These are phyloP conservation scores for Drosophila pectinifera DNA, from an alignment of 1,140 invertebrate species.

Conservation along the genomic window DNA sequence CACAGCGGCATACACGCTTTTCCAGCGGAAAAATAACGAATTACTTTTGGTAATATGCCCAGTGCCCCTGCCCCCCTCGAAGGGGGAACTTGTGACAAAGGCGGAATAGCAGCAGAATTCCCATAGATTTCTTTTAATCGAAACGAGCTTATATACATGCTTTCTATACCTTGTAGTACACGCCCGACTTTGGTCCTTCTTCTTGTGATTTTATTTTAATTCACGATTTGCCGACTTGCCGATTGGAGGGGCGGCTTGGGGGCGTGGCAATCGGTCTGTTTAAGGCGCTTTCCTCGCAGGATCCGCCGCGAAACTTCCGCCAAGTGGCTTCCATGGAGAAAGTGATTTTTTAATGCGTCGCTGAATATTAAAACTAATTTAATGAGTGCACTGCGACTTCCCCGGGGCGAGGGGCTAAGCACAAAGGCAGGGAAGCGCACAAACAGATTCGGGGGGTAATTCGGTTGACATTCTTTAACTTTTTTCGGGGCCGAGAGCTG, in stretches of 20 bases:
- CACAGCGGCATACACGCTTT: constrained; percentile 8
- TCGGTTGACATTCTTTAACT: constrained; percentile 40
- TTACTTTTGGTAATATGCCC: background rate
- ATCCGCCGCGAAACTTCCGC: constrained; percentile 2
- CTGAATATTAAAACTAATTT: constrained; percentile 46
- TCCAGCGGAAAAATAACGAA: background rate
- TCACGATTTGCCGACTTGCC: constrained; percentile 8
- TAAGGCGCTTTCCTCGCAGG: background rate
- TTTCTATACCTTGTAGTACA: no score
- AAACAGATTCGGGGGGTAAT: constrained; percentile 14
- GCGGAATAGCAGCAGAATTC: no score
- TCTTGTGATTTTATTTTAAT: constrained; percentile 33
- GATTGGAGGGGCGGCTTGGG: constrained; percentile 10
- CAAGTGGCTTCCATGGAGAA: background rate
- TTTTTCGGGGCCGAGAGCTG: constrained; percentile 4
- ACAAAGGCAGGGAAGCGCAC: background rate
- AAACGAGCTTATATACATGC: no score
- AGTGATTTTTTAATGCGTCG: constrained; percentile 33
- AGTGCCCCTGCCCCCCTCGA: no score
- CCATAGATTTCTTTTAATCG: no score
- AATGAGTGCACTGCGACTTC: constrained; percentile 48
- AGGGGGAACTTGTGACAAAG: no score
- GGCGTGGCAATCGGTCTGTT: constrained; percentile 21
- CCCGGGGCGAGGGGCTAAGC: background rate
- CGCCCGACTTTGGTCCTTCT: no score